Conservation (phyloP, 2,797 vertebrate species). For the Helicolenus hilgendorfi region DNA sequence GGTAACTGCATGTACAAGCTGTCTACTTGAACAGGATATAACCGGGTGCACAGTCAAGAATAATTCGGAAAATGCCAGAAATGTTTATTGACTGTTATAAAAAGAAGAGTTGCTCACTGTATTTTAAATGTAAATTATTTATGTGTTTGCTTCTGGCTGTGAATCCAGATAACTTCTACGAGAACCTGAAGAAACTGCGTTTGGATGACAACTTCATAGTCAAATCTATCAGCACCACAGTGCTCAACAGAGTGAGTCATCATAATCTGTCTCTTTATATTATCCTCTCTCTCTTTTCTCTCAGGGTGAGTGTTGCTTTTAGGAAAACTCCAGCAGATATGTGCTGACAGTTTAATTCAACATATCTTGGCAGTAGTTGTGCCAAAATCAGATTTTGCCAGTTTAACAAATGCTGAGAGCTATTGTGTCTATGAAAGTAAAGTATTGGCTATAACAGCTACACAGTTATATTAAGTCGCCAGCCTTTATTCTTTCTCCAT, state of each 20-base stretch:
- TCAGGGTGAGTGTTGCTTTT: not conserved
- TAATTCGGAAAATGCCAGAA: not conserved
- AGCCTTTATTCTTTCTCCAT: not conserved
- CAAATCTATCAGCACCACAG: slow-evolving; percentile 90
- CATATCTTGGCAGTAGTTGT: not conserved
- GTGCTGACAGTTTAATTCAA: not conserved
- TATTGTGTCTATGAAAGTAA: not conserved
- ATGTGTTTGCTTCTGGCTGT: slow-evolving; percentile 23
- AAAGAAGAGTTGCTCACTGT: not conserved
- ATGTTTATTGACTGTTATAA: not conserved
- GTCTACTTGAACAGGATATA: not conserved
- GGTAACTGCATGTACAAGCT: not conserved
- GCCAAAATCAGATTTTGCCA: not conserved
- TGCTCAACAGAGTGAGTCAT: slow-evolving; percentile 92
- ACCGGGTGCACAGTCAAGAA: not conserved
- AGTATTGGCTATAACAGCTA: not conserved
- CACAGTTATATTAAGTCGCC: not conserved
- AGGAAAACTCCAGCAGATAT: not conserved
- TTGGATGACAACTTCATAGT: slow-evolving; percentile 91
- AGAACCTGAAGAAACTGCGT: slow-evolving; percentile 93
- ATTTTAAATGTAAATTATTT: not conserved
- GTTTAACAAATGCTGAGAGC: not conserved
- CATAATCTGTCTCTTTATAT: not conserved
- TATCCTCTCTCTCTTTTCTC: not conserved
- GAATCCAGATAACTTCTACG: slow-evolving; percentile 91